Percentiles rank a stretch among this genome's conserved stretches.
Conservation (phyloP, 2,888 invertebrate genomes). For the Agrochola macilenta region DNA sequence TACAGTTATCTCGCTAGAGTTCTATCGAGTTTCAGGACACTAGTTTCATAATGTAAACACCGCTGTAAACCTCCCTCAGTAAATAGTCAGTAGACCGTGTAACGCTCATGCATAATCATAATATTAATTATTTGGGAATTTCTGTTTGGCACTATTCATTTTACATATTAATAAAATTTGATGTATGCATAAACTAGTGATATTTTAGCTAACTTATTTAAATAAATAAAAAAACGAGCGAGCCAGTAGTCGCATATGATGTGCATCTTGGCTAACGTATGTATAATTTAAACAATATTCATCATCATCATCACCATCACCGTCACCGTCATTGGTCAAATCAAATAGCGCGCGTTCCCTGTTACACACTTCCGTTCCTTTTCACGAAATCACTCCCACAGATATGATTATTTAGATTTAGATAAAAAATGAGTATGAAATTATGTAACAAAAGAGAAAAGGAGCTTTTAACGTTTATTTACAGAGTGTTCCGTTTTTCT, state of each 20-base stretch:
- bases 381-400: no score
- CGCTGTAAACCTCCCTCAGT: conserved; percentile 21
- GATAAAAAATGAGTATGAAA: background rate
- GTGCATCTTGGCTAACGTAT: background rate
- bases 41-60: conserved; percentile 38
- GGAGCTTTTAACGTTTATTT: conserved; percentile 18
- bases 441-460: background rate
- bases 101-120: conserved; percentile 48
- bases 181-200: background rate
- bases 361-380: no score
- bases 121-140: conserved; percentile 33
- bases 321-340: no score
- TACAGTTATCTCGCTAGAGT: conserved; percentile 7
- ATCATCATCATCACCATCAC: no score
- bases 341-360: no score
- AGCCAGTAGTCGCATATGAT: no score
- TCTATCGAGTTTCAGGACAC: conserved; percentile 24
- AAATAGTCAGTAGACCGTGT: conserved; percentile 36
- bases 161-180: conserved; percentile 18
- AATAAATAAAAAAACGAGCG: background rate
- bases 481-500: conserved; percentile 16
- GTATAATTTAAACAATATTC: no score
- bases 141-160: conserved; percentile 20
- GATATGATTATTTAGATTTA: no score
- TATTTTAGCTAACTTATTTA: background rate